Base-by-base conservation (phyloP, 2,888 invertebrate genomes). In the Drosophila nigricruria region DNA sequence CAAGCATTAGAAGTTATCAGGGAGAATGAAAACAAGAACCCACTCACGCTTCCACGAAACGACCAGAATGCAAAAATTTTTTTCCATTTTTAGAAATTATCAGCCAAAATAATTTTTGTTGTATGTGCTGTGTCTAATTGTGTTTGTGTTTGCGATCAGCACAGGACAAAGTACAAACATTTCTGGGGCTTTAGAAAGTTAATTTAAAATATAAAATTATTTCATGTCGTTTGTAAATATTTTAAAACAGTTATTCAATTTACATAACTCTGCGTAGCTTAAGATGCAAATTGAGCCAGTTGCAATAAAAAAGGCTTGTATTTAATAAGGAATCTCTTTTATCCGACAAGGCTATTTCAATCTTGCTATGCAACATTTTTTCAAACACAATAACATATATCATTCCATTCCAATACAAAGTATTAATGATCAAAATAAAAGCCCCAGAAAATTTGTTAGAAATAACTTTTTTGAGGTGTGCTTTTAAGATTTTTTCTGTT, bases 91-190 rank as follows among this genome's bases (percentile, higher is more conserved):
- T 32, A 62, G 56, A 32, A 66, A 63, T 70, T 43, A 53, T 59
- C 47, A 90, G 89, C 91, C 91, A 91, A 91, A 91, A 89, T 71
- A 64, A 64, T 84, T 77, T 86, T 81, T 79, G 77, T 82, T 70
- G 56, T 70, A 45, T 73, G 25, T 20, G 3, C 3, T 25, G 43
- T 23, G 16, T 43, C 23, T 79, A 30, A 30, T 66, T 70, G n/a
- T 70, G 38, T 65, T 20, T 61, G n/a, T 59, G 12, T 43, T 56
- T 43, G 12, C 36, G 5, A 18, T 61, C 18, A 20, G 34, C 63
- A 70, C 54, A 67, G 45, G 23, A 68, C 32, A 38, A n/a, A 9
- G 20, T 36, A 23, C 20, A 59, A 62, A 27, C 5, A 36, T 38
- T 43, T 57, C 18, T 30, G 10, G 25, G 36, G 54, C n/a, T 50